Conservation (phyloP, 2,113 vertebrate species). For the Sminthopsis crassicaudata region DNA sequence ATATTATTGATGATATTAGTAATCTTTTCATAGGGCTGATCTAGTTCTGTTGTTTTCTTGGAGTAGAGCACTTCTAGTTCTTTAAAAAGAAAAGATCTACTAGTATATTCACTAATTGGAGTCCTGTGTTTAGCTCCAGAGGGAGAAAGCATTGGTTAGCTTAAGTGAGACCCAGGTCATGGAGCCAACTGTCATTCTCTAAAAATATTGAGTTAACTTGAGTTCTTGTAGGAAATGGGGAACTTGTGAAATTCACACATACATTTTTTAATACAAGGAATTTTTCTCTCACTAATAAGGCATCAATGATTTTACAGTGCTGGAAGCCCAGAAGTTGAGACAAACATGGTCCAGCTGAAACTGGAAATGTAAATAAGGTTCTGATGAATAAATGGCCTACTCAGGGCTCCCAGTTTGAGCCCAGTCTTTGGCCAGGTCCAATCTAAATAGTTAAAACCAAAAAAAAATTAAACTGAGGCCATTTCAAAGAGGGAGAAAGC, state of each 20-base stretch:
- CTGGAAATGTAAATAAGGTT: constrained; percentile 7
- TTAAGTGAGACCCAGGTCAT: constrained; percentile 9
- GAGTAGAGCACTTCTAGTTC: neutral
- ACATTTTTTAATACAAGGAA: constrained; percentile 12
- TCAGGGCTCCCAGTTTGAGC: neutral
- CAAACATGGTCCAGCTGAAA: neutral
- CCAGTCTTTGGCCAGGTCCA: neutral
- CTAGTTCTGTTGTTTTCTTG: neutral
- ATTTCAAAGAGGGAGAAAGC: neutral
- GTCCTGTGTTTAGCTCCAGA: neutral
- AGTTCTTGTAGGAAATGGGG: constrained; percentile 22
- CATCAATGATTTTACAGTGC: neutral
- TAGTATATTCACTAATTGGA: neutral
- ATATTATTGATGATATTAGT: neutral
- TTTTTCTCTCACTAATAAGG: constrained; percentile 23
- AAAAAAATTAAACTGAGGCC: neutral
- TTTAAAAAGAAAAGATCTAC: neutral
- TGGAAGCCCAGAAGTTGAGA: neutral
- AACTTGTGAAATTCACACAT: constrained; percentile 5
- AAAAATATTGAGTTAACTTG: constrained; percentile 15
- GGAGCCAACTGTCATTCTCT: neutral
- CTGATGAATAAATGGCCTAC: neutral
- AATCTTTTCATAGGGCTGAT: neutral
- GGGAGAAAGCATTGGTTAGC: constrained; percentile 4
- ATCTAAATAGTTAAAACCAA: neutral